Percentiles rank a stretch among this genome's conserved stretches.
phyloP scores from a whole-genome alignment of 2,113 vertebrate genomes.

The Trinectes maculatus region DNA sequence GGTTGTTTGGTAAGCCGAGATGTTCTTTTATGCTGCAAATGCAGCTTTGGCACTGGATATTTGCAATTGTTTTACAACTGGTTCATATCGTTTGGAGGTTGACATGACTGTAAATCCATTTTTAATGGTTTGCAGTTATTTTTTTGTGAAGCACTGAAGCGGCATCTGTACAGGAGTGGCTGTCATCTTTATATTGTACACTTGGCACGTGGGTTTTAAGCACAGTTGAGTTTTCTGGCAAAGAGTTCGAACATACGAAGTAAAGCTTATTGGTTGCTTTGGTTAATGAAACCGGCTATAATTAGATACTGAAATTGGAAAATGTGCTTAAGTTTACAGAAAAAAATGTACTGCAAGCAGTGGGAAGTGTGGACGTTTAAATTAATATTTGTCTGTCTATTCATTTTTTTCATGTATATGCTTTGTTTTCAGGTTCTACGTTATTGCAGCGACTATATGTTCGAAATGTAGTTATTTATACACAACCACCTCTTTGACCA shows the following conservation, averaged over 20 bases:
- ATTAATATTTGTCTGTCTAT: neutral
- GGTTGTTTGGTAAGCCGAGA: conserved; percentile 70
- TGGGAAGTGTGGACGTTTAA: neutral
- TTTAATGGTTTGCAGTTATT: neutral
- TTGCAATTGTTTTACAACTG: conserved; percentile 1
- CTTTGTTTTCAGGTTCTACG: conserved; percentile 10
- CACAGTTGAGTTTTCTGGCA: conserved; percentile 17
- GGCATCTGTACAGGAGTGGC: neutral
- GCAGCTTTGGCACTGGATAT: conserved; percentile 15
- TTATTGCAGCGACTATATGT: conserved; percentile 15
- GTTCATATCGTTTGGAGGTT: conserved; percentile 12
- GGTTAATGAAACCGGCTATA: neutral
- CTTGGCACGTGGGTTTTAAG: conserved; percentile 21
- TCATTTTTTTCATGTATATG: neutral
- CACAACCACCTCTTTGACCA: conserved; percentile 27
- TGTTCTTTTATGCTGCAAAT: conserved; percentile 47
- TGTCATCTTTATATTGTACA: conserved; percentile 4
- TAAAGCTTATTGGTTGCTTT: neutral
- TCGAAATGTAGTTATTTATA: conserved; percentile 22
- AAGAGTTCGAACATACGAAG: neutral
- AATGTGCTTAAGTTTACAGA: neutral
- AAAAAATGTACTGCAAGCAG: neutral
- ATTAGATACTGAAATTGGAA: neutral
- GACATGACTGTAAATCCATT: conserved; percentile 8
- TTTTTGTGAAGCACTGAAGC: conserved; percentile 2